Conservation (phyloP, 2,797 vertebrate genomes). For the Morelia viridis region DNA sequence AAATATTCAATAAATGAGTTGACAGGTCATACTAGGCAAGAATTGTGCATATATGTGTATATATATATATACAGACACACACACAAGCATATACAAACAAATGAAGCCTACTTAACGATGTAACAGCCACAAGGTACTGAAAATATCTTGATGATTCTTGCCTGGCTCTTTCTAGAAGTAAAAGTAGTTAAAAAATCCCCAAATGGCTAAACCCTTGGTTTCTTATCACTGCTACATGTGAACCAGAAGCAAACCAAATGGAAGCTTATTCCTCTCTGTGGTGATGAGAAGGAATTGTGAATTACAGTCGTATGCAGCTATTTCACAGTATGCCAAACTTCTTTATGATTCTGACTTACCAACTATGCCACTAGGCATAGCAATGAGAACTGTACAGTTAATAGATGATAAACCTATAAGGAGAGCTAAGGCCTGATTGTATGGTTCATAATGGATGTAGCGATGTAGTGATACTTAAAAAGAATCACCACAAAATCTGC, state of each 20-base stretch:
- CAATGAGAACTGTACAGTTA: background rate
- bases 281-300: background rate
- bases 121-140: background rate
- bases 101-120: background rate
- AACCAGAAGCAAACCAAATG: background rate
- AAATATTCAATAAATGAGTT: background rate
- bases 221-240: background rate
- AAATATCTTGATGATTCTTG: background rate
- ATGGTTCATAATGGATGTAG: background rate
- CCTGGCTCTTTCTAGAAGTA: background rate
- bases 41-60: background rate
- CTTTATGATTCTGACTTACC: background rate
- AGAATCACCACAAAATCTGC: background rate
- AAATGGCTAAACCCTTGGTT: background rate
- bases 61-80: background rate
- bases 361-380: background rate
- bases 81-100: background rate
- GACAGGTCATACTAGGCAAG: background rate
- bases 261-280: background rate
- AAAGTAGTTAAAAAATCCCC: background rate
- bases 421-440: background rate
- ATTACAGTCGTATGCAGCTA: background rate
- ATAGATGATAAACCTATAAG: background rate
- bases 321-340: background rate
- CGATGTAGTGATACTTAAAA: background rate